Base-by-base conservation (phyloP, 2,113 vertebrate species). In the Regulus satrapa region DNA sequence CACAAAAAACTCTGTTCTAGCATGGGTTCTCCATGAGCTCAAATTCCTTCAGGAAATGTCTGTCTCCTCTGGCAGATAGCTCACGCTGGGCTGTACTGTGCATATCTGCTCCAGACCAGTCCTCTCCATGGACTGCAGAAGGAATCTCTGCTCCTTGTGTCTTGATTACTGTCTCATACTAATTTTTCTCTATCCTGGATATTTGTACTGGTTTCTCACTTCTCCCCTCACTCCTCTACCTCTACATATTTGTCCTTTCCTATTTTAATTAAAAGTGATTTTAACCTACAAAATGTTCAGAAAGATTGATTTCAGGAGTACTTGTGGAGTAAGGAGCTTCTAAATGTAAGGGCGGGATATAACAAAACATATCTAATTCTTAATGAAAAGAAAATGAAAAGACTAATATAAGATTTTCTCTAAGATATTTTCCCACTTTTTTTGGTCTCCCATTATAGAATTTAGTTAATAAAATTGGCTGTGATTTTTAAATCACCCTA, bases 21-120 rank as follows among this genome's bases (percentile, higher is more conserved):
- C 0, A 0, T 48, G 32, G 9, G 9, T 5, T 55, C 5, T 72
- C 20, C 25, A 46, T 31, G 32, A 18, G 9, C 19, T 73, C 29
- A 49, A 46, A n/a, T 31, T 77, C 45, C 29, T 63, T 68, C 32
- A 68, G 45, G 24, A 90, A 58, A 64, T 55, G 49, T 14, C 8
- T 14, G 7, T 48, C 21, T 81, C 8, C 14, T 77, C 40, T 43
- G 41, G 2, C 3, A 8, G 15, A 24, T 6, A 8, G 25, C 2
- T 62, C 3, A 45, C 32, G 0, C 0, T n/a, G 24, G 38, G 38
- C 34, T 87, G 24, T 12, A 7, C 29, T 46, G 26, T 61, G 4
- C 6, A 1, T n/a, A n/a, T 64, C 45, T 64, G 7, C 34, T 63
- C 43, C 43, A 55, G 32, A 3, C 2, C 4, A 1, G 23, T 64